Percentiles rank a stretch among this genome's conserved stretches.
Evolutionary conservation across 2,888 invertebrate genomes (phyloP).

Genomic region (Candidula unifasciata): DNA sequence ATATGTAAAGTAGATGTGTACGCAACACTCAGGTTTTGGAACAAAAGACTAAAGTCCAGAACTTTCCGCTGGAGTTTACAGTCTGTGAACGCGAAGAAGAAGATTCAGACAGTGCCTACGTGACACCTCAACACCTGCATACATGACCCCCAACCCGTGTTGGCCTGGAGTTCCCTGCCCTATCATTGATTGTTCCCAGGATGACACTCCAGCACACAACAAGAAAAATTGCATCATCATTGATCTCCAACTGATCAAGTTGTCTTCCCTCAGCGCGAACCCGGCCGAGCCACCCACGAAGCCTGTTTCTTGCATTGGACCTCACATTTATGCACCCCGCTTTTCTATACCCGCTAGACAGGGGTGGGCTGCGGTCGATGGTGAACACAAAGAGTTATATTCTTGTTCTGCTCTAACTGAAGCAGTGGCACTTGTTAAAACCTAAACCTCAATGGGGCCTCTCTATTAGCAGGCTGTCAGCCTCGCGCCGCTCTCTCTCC

Average conservation of each 20-base stretch:
- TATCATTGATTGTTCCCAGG: conserved; percentile 8
- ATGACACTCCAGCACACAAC: conserved; percentile 5
- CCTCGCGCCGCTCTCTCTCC: conserved; percentile 21
- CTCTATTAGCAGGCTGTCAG: conserved; percentile 46
- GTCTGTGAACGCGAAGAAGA: too few relatives aligned
- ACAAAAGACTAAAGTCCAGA: too few relatives aligned
- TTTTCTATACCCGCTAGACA: background rate
- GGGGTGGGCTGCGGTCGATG: conserved; percentile 20
- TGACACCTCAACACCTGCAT: conserved; percentile 18
- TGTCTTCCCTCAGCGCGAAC: background rate
- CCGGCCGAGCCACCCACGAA: conserved; percentile 38
- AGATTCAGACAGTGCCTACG: background rate
- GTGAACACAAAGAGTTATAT: background rate
- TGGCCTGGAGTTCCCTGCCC: background rate
- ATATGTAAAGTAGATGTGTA: too few relatives aligned
- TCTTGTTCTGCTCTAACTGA: background rate
- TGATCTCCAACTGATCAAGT: conserved; percentile 12
- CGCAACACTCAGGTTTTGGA: too few relatives aligned
- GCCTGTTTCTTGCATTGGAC: background rate
- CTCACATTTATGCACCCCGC: conserved; percentile 6
- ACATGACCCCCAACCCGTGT: background rate
- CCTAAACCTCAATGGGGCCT: conserved; percentile 21
- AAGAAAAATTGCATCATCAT: background rate
- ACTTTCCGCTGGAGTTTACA: too few relatives aligned
- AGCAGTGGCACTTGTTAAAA: conserved; percentile 44